Evolutionary conservation across 2,113 vertebrate genomes (phyloP), one percentile per base, ranked within the genome.

Genomic region (Spea bombifrons): DNA sequence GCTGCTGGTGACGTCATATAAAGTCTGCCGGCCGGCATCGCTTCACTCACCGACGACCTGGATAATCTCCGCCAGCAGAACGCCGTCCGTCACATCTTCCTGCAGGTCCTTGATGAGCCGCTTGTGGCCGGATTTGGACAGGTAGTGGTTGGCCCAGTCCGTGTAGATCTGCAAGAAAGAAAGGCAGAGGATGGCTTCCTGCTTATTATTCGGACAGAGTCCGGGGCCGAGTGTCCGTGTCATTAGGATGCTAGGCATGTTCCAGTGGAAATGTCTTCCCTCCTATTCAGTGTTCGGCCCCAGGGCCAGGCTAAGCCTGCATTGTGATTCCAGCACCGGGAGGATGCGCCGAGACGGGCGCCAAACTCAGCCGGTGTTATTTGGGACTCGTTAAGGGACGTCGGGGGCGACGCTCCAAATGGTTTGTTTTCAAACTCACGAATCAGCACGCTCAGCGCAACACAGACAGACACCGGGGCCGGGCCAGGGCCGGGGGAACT

Each of bases 101-200:
- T 99, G 97, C 47, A 98, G 92, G 85, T 98, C 97, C 86, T 94
- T 97, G 89, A 99, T 99, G 85, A 99, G 92, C 4, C 96, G 95
- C 86, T 95, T 97, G 89, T 97, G 94, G 85, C 97, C 97, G 0
- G 97, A 99, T 89, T 96, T 98, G 74, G 95, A 95, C 57, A 99
- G 92, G 82, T 99, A 99, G 83, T 99, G 97, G 88, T 99, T 99
- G 82, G 97, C 97, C 97, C 97, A 99, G 88, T 99, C 97, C 0
- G 96, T 99, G 85, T 99, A 99, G 91, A 99, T 99, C 97, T 99
- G 89, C 83, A 30, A 82, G 16, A 6, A 82, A 86, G 12, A 68
- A 13, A 64, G 44, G 8, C 4, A 64, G 4, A 45, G 13, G 78
- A 84, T 82, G 15, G 12, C 53, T 3, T 7, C 88, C 88, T n/a